A percentile compares a stretch with the other conserved stretches of the same genome.
Evolutionary conservation across 2,113 vertebrate genomes (phyloP).

Genomic region (Phyllopteryx taeniolatus): DNA sequence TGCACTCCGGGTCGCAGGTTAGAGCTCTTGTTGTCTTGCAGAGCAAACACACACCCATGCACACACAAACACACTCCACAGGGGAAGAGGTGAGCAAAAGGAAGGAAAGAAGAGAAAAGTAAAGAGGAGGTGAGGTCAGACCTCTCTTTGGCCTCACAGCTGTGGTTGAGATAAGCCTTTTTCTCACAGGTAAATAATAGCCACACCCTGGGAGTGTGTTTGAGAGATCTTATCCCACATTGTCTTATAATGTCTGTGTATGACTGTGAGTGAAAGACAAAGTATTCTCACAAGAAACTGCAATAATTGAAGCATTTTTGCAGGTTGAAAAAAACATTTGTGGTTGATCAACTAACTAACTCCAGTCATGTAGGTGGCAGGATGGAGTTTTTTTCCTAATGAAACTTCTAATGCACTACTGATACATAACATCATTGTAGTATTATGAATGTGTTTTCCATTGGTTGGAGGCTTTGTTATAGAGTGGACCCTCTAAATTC

Average conservation of each 20-base stretch:
- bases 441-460: no score
- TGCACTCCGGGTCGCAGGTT: constrained; percentile 60
- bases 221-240: neutral
- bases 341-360: no score
- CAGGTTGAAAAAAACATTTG: no score
- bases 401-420: no score
- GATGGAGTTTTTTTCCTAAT: no score
- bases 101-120: constrained; percentile 42
- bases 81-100: constrained; percentile 51
- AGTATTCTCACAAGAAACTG: neutral
- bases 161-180: constrained; percentile 62
- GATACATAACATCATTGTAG: no score
- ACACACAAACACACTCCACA: constrained; percentile 30
- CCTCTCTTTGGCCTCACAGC: constrained; percentile 77
- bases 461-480: no score
- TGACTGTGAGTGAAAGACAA: neutral
- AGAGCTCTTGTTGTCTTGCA: constrained; percentile 53
- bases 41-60: constrained; percentile 27
- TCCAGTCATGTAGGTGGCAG: no score
- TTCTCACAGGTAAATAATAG: constrained; percentile 66
- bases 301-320: neutral
- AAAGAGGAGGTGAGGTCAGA: constrained; percentile 63
- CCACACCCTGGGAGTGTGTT: constrained; percentile 48
- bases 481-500: no score
- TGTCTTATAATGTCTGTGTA: constrained; percentile 3